Evolutionary conservation across 1,140 invertebrate species (phyloP).

Genomic region (Atta texana): DNA sequence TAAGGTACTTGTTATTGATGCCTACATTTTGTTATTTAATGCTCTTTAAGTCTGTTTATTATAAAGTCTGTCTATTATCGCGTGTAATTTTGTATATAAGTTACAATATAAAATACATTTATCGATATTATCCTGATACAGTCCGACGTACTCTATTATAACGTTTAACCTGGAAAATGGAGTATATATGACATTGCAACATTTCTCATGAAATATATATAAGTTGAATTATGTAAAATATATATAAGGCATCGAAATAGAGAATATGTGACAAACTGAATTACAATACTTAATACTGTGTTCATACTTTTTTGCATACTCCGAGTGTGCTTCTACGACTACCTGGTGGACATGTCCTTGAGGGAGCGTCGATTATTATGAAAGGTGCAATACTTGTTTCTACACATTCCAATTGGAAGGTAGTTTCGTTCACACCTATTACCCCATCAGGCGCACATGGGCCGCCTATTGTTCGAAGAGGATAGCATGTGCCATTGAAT

Average conservation of each 20-base stretch:
- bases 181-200: not conserved
- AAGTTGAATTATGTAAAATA: conserved; percentile 24
- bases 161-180: conserved; percentile 8
- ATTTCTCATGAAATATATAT: not conserved
- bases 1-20: conserved; percentile 29
- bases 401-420: conserved; percentile 79
- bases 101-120: conserved; percentile 61
- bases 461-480: conserved; percentile 80
- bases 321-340: conserved; percentile 78
- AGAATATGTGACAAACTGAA: not conserved
- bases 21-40: conserved; percentile 44
- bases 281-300: conserved; percentile 24
- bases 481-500: conserved; percentile 86
- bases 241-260: not conserved
- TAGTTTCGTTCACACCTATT: conserved; percentile 78
- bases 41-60: conserved; percentile 42
- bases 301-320: conserved; percentile 69
- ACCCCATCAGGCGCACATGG: conserved; percentile 80
- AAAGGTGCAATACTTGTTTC: conserved; percentile 65
- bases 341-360: conserved; percentile 76
- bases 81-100: conserved; percentile 62
- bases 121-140: conserved; percentile 9
- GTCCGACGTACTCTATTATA: not conserved
- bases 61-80: conserved; percentile 58
- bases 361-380: conserved; percentile 74